phyloP scores from a whole-genome alignment of 2,113 vertebrate genomes.

The Erythrolamprus reginae region DNA sequence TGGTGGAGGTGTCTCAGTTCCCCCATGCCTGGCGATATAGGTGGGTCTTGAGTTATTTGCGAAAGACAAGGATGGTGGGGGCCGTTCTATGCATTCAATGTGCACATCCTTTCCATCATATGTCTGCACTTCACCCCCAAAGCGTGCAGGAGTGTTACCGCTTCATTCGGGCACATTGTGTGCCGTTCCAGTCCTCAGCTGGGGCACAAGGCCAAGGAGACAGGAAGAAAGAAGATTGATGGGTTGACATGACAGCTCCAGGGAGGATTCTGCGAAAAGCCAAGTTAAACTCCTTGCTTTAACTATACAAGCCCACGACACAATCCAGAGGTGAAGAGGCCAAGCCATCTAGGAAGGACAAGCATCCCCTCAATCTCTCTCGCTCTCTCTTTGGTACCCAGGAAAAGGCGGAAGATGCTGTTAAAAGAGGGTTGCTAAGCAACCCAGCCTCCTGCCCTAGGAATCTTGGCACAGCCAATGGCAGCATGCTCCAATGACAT shows the following conservation, averaged over 20 bases:
- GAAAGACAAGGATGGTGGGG: too few relatives aligned
- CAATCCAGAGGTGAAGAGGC: neutral
- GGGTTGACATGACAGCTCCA: neutral
- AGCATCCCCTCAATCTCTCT: neutral
- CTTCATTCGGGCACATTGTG: neutral
- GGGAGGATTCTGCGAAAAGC: neutral
- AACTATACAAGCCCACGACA: neutral
- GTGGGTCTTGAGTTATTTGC: too few relatives aligned
- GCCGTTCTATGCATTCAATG: rapidly evolving
- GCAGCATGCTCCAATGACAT: neutral
- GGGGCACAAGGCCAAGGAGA: neutral
- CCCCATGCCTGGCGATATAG: too few relatives aligned
- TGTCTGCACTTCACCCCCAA: neutral
- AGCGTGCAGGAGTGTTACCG: neutral
- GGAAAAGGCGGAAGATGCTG: neutral
- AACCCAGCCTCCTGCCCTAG: constrained; percentile 8
- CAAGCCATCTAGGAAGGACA: neutral
- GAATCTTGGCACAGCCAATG: neutral
- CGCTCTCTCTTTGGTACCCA: neutral
- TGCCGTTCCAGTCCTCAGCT: neutral
- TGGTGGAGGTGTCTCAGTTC: too few relatives aligned
- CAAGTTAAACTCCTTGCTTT: neutral
- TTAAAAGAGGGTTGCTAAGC: neutral
- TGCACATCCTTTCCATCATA: neutral
- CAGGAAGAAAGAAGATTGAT: neutral